Conservation (phyloP, 2,797 vertebrate species). For the Vespertilio murinus region DNA sequence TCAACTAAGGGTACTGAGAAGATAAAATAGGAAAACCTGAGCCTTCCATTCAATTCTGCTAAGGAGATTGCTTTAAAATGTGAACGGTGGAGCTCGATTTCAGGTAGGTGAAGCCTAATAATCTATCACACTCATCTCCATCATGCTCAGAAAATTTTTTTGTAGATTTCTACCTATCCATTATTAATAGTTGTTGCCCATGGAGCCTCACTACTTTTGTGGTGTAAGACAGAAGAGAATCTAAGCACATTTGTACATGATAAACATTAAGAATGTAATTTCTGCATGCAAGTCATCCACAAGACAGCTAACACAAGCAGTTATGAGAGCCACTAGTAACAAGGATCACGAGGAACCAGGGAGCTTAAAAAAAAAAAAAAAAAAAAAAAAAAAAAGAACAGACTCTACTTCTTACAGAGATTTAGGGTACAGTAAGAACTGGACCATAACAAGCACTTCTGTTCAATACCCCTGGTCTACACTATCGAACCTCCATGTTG, state of each 20-base stretch:
- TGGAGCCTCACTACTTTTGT: not conserved
- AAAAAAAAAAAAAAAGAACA: not conserved
- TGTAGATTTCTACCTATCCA: not conserved
- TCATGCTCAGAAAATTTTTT: not conserved
- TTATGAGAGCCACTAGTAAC: not conserved
- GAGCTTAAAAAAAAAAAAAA: slow-evolving; percentile 31
- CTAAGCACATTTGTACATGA: not conserved
- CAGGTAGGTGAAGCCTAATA: not conserved
- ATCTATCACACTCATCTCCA: not conserved
- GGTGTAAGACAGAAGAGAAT: not conserved
- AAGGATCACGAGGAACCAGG: not conserved
- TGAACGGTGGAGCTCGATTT: not conserved
- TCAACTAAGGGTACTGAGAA: not conserved
- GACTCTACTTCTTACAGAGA: not conserved
- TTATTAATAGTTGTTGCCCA: not conserved
- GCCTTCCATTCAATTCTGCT: not conserved
- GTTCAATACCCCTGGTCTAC: not conserved
- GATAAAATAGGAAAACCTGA: not conserved
- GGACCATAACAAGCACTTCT: not conserved
- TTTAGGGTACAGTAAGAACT: not conserved
- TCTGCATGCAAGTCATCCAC: not conserved
- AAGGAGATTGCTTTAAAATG: not conserved
- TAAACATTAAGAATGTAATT: not conserved
- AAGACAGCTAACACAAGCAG: not conserved
- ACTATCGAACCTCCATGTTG: not conserved